Percentiles rank a stretch among this genome's conserved stretches.
Evolutionary conservation across 2,888 invertebrate genomes (phyloP).

Genomic region (Pharmacophagus antenor): DNA sequence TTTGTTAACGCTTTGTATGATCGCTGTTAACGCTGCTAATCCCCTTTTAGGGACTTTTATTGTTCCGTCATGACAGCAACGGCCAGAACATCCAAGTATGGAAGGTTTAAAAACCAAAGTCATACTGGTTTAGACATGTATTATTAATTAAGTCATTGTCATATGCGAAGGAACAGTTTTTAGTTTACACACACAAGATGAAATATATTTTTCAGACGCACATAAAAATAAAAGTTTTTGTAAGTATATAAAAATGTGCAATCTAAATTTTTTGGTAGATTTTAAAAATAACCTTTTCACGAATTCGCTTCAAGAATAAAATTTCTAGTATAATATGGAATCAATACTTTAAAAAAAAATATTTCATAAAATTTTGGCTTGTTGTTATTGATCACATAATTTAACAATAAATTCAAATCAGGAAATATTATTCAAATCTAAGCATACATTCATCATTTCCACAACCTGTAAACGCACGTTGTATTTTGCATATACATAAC

Average conservation of each 20-base stretch:
- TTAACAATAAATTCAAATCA: not conserved
- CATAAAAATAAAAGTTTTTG: too few species aligned
- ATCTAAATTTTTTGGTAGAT: too few species aligned
- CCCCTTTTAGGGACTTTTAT: conserved; percentile 34
- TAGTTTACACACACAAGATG: not conserved
- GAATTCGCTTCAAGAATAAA: too few species aligned
- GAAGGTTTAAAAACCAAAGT: conserved; percentile 11
- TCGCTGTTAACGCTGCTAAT: conserved; percentile 34
- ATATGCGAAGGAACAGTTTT: not conserved
- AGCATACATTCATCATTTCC: conserved; percentile 20
- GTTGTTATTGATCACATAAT: too few species aligned
- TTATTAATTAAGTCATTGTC: conserved; percentile 17
- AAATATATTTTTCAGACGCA: too few species aligned
- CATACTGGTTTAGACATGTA: conserved; percentile 10
- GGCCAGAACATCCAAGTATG: not conserved
- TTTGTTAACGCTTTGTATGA: conserved; percentile 29
- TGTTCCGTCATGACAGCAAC: conserved; percentile 22
- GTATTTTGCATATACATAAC: conserved; percentile 19
- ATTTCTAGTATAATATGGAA: too few species aligned
- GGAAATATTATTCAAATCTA: conserved; percentile 2
- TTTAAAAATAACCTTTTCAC: too few species aligned
- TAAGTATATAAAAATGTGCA: too few species aligned
- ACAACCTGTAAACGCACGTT: conserved; percentile 10
- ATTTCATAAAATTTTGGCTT: too few species aligned
- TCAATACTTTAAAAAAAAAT: too few species aligned